Evolutionary conservation across 1,140 invertebrate species (phyloP).

Genomic region (Cylas formicarius): DNA sequence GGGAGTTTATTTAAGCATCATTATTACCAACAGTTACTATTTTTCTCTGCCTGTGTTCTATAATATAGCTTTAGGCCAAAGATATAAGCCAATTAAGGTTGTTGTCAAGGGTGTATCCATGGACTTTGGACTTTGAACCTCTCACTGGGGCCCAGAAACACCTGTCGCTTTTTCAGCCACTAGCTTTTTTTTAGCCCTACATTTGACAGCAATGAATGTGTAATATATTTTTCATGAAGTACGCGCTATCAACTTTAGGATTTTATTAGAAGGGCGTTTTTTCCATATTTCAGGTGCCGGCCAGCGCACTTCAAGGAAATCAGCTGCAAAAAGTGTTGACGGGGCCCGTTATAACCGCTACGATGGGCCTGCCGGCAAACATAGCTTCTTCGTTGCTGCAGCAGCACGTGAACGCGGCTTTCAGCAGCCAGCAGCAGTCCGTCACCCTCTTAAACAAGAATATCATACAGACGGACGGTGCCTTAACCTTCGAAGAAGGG

Average conservation of each 20-base stretch:
- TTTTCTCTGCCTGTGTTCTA: no score
- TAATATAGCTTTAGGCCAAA: no score
- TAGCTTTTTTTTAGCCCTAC: background rate
- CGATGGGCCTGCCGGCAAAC: constrained; percentile 70
- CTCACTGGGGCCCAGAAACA: no score
- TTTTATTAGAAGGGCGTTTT: no score
- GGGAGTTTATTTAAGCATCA: no score
- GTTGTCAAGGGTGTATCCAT: no score
- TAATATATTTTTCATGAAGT: background rate
- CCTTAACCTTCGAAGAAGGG: constrained; percentile 10
- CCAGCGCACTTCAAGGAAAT: constrained; percentile 63
- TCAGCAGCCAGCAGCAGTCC: constrained; percentile 41
- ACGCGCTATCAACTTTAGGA: background rate
- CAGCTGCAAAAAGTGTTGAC: constrained; percentile 62
- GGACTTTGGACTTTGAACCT: no score
- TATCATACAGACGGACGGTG: constrained; percentile 38
- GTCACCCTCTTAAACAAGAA: constrained; percentile 31
- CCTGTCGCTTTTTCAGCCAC: background rate
- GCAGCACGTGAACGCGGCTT: constrained; percentile 78
- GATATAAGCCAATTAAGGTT: no score
- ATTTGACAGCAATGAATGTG: background rate
- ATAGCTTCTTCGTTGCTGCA: constrained; percentile 72
- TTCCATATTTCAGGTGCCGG: constrained; percentile 64
- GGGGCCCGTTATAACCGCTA: constrained; percentile 76
- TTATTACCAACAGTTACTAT: no score